Conservation (phyloP, 2,797 vertebrate genomes). For the Pangasius macronema region DNA sequence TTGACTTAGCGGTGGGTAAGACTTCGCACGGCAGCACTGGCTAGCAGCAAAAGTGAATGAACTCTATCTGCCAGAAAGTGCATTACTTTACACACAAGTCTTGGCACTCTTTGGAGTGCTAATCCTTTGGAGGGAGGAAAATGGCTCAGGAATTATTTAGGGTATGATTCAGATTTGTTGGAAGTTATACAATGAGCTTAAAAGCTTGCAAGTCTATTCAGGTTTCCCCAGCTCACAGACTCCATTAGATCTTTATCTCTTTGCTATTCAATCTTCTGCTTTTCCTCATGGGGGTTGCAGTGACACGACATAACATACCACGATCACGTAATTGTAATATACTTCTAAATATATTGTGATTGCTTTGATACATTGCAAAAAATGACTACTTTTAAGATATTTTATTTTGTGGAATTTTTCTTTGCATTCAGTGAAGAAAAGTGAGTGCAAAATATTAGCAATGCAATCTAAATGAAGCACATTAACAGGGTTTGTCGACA, state of each 20-base stretch:
- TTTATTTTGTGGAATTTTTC: neutral
- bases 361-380: neutral
- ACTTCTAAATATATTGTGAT: neutral
- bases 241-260: neutral
- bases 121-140: neutral
- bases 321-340: neutral
- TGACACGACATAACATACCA: neutral
- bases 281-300: neutral
- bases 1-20: conserved; percentile 46
- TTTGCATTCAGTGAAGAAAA: neutral
- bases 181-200: neutral
- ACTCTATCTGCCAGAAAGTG: conserved; percentile 8
- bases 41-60: conserved; percentile 30
- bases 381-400: neutral
- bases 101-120: neutral
- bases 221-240: neutral
- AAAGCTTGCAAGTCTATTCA: neutral
- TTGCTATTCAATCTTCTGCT: neutral
- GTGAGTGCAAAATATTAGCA: neutral
- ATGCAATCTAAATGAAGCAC: neutral
- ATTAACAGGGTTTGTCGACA: neutral
- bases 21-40: conserved; percentile 39
- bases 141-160: neutral
- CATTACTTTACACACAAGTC: neutral
- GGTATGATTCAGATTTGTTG: neutral